Base-by-base conservation (phyloP, 2,113 vertebrate genomes). In the Crotophaga sulcirostris region DNA sequence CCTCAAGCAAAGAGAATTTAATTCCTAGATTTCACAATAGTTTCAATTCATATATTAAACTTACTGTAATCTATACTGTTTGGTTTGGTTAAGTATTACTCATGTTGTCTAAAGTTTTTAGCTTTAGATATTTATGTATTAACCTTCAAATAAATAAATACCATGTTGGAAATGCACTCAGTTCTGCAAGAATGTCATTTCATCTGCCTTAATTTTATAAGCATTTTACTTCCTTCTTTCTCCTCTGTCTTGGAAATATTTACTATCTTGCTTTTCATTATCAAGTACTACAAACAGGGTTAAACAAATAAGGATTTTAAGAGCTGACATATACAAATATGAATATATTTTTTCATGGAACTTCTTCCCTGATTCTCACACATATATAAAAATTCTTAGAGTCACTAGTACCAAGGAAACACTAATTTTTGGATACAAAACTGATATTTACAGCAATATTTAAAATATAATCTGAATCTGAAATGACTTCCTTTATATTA, bases 101-200 rank as follows among this genome's bases (percentile, higher is more conserved):
- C 2, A 0, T 23, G 23, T n/a, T 85, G 66, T 49, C 44, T 70
- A 91, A 82, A 94, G 44, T 29, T 87, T 91, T 87, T 89, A 67
- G 4, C 15, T 82, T 91, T 78, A 52, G 47, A 45, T 58, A 49
- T 74, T 77, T 91, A 77, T 79, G 18, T 28, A 78, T 87, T 87
- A 94, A 85, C 16, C 13, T 91, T 90, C 82, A 85, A 78, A 75
- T 68, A 89, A 95, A 80, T 87, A 91, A 89, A 67, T 63, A 82
- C 3, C 7, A 10, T 16, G 26, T 81, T 51, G 29, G 20, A 91
- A 93, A 89, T 82, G 7, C 26, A 81, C 16, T 89, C 44, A 74
- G 38, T 34, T 24, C 47, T 81, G 7, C 13, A 91, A 89, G 12
- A 84, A 69, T 31, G 7, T 59, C 67, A 70, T 72, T 91, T 82